These are phyloP conservation scores for Synodontis membranacea DNA, from an alignment of 2,113 vertebrate species.

Conservation along the genomic window DNA sequence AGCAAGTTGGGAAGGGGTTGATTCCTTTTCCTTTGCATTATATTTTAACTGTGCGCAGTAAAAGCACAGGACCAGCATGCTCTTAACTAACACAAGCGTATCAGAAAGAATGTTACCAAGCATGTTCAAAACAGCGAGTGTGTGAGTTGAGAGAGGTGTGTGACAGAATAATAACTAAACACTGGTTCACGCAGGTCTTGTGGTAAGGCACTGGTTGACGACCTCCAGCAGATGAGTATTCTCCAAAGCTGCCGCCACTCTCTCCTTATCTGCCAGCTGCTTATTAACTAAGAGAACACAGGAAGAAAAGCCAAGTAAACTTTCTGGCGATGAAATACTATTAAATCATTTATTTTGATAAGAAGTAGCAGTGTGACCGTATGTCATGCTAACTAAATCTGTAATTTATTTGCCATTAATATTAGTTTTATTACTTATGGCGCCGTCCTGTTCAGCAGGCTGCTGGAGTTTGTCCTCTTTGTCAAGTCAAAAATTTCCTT, in stretches of 20 bases:
- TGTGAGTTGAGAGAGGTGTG: no score
- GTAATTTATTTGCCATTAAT: neutral
- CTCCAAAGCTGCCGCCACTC: conserved; percentile 94
- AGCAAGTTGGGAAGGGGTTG: neutral
- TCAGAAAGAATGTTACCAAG: neutral
- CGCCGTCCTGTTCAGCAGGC: no score
- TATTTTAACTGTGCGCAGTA: neutral
- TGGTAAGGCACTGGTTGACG: conserved; percentile 93
- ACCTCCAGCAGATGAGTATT: conserved; percentile 94
- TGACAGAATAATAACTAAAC: neutral
- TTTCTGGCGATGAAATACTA: neutral
- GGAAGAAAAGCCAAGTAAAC: neutral
- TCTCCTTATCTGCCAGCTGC: conserved; percentile 95
- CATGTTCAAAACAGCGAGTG: neutral
- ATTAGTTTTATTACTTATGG: no score
- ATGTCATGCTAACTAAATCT: neutral
- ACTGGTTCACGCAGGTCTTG: conserved; percentile 61
- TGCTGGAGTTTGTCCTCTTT: no score
- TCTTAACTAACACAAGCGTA: neutral
- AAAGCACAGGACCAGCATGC: neutral
- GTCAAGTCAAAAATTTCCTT: no score
- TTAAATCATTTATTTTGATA: neutral
- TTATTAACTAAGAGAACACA: conserved; percentile 84
- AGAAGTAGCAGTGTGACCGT: neutral
- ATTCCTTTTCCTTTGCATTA: neutral